Evolutionary conservation across 1,140 invertebrate species (phyloP), one percentile per base, ranked within the genome.

Genomic region (Drosophila albomicans): DNA sequence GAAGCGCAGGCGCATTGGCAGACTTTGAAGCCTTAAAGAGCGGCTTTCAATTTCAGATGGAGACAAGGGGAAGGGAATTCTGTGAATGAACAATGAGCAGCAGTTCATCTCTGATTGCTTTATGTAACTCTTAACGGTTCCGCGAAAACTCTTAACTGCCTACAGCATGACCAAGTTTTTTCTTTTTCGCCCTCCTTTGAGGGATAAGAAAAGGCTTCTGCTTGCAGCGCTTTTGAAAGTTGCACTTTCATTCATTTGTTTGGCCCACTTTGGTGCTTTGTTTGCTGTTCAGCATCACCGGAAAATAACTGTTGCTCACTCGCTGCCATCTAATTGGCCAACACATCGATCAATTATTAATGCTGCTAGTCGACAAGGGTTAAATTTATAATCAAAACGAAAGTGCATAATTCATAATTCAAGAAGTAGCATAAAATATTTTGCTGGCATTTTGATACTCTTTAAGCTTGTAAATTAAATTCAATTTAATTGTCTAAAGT

Each of bases 1-100:
- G 35, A 38, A 46, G 78, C 81, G 81, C 81, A 84, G 69, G 69
- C 81, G 81, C 38, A 41, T 77, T 52, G 56, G 13, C 35, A 28
- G 48, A 20, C 11, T 7, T 11, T 1, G 8, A 25, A 15, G 10
- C 35, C 8, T 3, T 0, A 64, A 79, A 79, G 77, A 79, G 77
- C 69, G 77, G 68, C 77, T 77, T 25, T 73, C 38, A 64, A 54
- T 30, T 59, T 49, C 11, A 28, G 7, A 48, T 30, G 48, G 41
- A 28, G 20, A 46, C 30, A 10, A 43, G 20, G 25, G 5, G 0
- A 30, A 1, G 8, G 7, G 28, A 13, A 52, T 32, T n/a, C 11
- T 32, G 28, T 52, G 25, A 52, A 43, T 43, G 11, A 43, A 43
- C 41, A 43, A 43, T 43, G 41, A 43, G 41, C 41, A 43, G n/a